phyloP scores from a whole-genome alignment of 2,113 vertebrate genomes.

The Dicerorhinus sumatrensis region DNA sequence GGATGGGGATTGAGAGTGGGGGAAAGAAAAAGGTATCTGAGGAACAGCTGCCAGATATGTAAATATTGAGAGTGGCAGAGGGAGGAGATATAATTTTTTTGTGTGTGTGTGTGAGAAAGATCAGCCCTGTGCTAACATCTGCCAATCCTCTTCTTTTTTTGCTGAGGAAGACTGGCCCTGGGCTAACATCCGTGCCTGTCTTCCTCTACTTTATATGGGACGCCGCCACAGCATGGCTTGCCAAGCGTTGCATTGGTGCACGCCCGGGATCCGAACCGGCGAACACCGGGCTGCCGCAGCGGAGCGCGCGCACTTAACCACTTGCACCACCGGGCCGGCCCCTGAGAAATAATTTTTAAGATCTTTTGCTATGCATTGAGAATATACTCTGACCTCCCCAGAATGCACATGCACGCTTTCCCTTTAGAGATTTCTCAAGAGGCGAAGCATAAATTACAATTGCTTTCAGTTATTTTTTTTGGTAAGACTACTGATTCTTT shows the following conservation, averaged over 20 bases:
- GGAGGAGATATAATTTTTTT: neutral
- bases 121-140: too few species aligned
- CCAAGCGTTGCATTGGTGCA: too few species aligned
- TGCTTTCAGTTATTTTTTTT: slow-evolving; percentile 16
- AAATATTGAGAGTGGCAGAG: neutral
- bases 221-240: too few species aligned
- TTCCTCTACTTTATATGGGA: too few species aligned
- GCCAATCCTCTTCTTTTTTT: too few species aligned
- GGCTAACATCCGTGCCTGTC: too few species aligned
- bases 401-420: neutral
- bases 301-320: too few species aligned
- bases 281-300: too few species aligned
- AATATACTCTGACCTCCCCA: neutral
- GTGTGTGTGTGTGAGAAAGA: too few species aligned
- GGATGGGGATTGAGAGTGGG: neutral
- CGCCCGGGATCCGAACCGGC: too few species aligned
- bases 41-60: neutral
- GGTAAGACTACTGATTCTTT: neutral
- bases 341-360: neutral
- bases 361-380: neutral
- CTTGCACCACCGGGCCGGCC: too few species aligned
- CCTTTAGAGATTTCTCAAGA: neutral
- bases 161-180: too few species aligned
- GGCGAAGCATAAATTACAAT: neutral
- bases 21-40: neutral